Evolutionary conservation across 2,888 invertebrate species (phyloP), one percentile per base, ranked within the genome.

Genomic region (Oscheius onirici): DNA sequence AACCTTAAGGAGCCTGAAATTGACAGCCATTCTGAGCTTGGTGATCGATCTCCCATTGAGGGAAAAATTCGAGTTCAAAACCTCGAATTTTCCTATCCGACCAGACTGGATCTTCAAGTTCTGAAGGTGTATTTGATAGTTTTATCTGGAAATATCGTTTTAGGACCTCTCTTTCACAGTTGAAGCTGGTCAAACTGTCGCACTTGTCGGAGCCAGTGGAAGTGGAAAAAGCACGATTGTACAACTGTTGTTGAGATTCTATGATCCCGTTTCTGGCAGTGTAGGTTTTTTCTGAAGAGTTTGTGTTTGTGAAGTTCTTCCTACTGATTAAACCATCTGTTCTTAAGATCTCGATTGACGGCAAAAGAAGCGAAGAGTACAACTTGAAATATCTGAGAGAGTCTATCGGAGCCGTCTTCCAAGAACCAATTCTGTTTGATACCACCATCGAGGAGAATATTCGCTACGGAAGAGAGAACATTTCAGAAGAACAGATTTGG

Each of bases 201-300:
- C 46, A 10, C 5, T 46, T 17, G 46, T 46, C 3, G 46, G 46
- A 46, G 15, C 46, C 1, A 46, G 46, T 46, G 46, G 46, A 46
- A 17, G 46, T 20, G 46, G 46, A 46, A 46, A 46, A 13, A 17
- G n/a, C 5, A 46, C 46, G 11, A 46, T 46, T 46, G 46, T 46
- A 83, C 84, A 0, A 52, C 84, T 17, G 83, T 84, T 10, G 84
- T 83, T 13, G 74, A 89, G 95, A 72, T 94, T 94, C 88, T 95
- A 95, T 87, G 94, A 94, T 87, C 92, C 93, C 10, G 88, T 88
- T 5, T 94, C 94, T 11, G 85, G 89, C 40, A 91, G 93, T 75
- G 91, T 91, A 17, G 63, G 75, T 20, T n/a, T 55, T 46, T 71
- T 55, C 13, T 5, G 15, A 49, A 34, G 17, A 13, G n/a, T n/a